A percentile compares a stretch with the other conserved stretches of the same genome.
phyloP scores from a whole-genome alignment of 2,797 vertebrate species.

The Enteromius thamalakanensis region DNA sequence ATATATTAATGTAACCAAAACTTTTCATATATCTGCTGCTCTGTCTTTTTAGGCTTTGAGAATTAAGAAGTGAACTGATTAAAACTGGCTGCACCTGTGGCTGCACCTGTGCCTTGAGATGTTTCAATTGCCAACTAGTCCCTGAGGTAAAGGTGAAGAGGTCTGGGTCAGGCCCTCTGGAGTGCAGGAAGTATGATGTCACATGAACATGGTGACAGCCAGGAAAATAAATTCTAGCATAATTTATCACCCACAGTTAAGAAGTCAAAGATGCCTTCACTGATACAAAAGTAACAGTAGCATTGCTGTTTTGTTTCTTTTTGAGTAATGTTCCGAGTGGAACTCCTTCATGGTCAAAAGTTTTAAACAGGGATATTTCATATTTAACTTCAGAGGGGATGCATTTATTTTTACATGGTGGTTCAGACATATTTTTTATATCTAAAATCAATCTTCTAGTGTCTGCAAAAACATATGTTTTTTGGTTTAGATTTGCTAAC shows the following conservation, averaged over 20 bases:
- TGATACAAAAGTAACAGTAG: neutral
- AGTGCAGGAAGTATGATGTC: neutral
- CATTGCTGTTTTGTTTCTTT: neutral
- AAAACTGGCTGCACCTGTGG: neutral
- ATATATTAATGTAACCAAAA: neutral
- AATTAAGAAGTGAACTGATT: neutral
- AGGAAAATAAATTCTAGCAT: neutral
- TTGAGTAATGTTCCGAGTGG: neutral
- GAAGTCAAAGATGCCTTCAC: neutral
- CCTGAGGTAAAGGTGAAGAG: constrained; percentile 1
- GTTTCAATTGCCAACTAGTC: neutral
- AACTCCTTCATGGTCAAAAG: neutral
- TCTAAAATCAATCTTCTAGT: neutral
- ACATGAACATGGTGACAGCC: neutral
- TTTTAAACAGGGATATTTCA: neutral
- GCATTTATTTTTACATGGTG: neutral
- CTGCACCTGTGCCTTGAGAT: constrained; percentile 2
- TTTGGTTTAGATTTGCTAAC: neutral
- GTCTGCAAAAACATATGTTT: neutral
- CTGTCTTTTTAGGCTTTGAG: neutral
- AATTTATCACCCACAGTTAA: neutral
- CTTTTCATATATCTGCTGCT: neutral
- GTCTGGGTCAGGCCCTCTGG: neutral
- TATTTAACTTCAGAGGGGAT: neutral
- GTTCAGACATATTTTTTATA: neutral